These are phyloP conservation scores for Zele albiditarsus DNA, from an alignment of 2,888 invertebrate species.

Conservation along the genomic window DNA sequence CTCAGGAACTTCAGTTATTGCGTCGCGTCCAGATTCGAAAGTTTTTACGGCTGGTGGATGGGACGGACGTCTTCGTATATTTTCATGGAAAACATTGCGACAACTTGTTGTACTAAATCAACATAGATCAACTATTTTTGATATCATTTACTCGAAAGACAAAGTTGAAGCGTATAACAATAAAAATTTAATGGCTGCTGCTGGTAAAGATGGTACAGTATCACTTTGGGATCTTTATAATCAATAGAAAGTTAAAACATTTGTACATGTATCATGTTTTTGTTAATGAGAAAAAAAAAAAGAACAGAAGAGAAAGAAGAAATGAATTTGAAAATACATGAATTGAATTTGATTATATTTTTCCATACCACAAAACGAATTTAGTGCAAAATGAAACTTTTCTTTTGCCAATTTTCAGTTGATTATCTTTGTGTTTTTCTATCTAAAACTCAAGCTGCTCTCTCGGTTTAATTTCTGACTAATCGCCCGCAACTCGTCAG, in stretches of 20 bases:
- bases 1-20: constrained; percentile 81
- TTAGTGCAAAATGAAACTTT: neutral
- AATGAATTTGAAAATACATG: constrained; percentile 17
- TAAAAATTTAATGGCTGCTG: constrained; percentile 84
- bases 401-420: neutral
- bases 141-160: constrained; percentile 81
- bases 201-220: constrained; percentile 83
- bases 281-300: constrained; percentile 18
- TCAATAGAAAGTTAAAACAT: constrained; percentile 53
- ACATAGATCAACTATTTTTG: constrained; percentile 82
- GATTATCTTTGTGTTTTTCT: constrained; percentile 4
- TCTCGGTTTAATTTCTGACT: neutral
- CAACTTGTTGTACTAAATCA: constrained; percentile 83
- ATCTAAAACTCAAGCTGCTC: neutral
- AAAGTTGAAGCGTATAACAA: constrained; percentile 81
- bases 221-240: constrained; percentile 89
- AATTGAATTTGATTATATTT: constrained; percentile 43
- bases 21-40: constrained; percentile 81
- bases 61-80: constrained; percentile 84
- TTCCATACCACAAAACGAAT: constrained; percentile 46
- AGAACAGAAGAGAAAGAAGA: constrained; percentile 6
- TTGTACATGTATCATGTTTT: constrained; percentile 8
- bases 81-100: constrained; percentile 84
- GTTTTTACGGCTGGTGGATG: constrained; percentile 84
- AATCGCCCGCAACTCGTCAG: constrained; percentile 25